Evolutionary conservation across 2,113 vertebrate species (phyloP).

Genomic region (Hydrolagus affinis): DNA sequence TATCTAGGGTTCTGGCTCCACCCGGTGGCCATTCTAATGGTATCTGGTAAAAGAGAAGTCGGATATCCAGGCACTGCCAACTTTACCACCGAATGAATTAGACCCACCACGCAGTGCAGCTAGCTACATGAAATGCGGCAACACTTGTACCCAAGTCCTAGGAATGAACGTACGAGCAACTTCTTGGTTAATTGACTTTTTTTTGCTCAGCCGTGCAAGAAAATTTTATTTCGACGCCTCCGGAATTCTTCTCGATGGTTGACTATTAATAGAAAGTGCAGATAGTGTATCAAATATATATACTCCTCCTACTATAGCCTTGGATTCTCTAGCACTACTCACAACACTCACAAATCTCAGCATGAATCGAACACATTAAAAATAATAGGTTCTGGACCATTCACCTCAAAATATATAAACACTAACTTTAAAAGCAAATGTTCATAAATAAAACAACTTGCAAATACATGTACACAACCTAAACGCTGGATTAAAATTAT

Average conservation of each 20-base stretch:
- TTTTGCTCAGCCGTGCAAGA: neutral
- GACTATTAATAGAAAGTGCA: neutral
- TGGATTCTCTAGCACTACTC: neutral
- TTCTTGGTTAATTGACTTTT: constrained; percentile 16
- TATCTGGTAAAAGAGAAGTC: constrained; percentile 71
- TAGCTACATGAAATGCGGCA: neutral
- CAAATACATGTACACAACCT: neutral
- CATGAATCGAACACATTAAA: neutral
- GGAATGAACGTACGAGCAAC: constrained; percentile 10
- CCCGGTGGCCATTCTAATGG: constrained; percentile 87
- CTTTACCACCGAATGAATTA: constrained; percentile 1
- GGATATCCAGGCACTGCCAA: neutral
- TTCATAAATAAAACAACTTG: neutral
- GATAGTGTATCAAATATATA: constrained; percentile 4
- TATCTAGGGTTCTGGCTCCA: constrained; percentile 83
- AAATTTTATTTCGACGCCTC: neutral
- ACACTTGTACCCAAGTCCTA: neutral
- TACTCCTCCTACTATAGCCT: neutral
- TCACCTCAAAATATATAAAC: neutral
- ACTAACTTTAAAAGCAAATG: neutral
- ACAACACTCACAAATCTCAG: neutral
- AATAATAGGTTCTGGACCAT: too few species aligned
- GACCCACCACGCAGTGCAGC: neutral
- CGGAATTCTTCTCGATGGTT: neutral
- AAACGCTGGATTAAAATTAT: neutral